phyloP scores from a whole-genome alignment of 2,113 vertebrate genomes.

The Chrysochloris asiatica region DNA sequence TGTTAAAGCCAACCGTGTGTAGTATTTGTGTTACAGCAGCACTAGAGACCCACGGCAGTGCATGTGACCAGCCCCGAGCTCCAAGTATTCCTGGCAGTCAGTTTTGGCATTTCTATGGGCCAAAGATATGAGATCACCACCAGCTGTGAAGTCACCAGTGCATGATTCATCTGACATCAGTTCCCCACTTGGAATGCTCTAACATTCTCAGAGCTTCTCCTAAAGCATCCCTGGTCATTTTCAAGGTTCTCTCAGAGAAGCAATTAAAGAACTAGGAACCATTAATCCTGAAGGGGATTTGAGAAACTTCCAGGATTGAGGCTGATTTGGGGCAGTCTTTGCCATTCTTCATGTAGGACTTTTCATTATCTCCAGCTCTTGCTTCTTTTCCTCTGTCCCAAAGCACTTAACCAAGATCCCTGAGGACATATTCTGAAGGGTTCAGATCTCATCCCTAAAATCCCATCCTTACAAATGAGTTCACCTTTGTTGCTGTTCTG shows the following conservation, averaged over 20 bases:
- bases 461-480: too few species aligned
- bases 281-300: not conserved
- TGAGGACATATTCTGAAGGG: not conserved
- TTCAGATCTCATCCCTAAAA: not conserved
- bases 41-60: not conserved
- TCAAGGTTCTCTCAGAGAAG: not conserved
- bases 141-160: constrained; percentile 66
- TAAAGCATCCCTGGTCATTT: not conserved
- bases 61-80: constrained; percentile 2
- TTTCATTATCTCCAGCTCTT: not conserved
- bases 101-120: constrained; percentile 53
- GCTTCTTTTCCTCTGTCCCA: not conserved
- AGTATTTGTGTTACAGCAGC: not conserved
- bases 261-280: not conserved
- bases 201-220: constrained; percentile 51
- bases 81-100: constrained; percentile 64
- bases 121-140: constrained; percentile 73
- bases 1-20: not conserved
- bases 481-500: too few species aligned
- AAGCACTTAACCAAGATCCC: not conserved
- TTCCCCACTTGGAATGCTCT: constrained; percentile 21
- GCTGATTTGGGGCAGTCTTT: not conserved
- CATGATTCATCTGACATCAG: constrained; percentile 65
- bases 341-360: not conserved
- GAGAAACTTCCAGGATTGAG: not conserved